phyloP scores from a whole-genome alignment of 2,113 vertebrate species.

The Corythaeola cristata region DNA sequence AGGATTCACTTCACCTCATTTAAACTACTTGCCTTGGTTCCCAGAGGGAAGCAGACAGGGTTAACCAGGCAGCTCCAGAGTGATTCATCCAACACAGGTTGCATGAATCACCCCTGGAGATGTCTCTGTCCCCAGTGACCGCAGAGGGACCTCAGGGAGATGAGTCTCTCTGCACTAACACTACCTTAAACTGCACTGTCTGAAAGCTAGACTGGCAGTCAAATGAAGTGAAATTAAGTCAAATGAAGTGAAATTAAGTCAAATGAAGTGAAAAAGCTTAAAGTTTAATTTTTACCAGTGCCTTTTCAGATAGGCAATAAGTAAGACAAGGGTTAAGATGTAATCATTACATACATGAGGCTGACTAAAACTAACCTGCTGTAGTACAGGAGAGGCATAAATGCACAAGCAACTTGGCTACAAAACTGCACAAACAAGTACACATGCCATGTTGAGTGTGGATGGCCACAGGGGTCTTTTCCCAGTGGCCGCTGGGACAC shows the following conservation, averaged over 20 bases:
- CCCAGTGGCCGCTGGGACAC: not conserved
- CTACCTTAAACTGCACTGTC: not conserved
- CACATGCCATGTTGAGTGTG: rapidly evolving
- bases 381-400: not conserved
- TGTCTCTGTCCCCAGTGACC: not conserved
- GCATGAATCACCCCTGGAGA: not conserved
- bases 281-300: not conserved
- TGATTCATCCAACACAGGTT: not conserved
- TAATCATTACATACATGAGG: not conserved
- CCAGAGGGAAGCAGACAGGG: not conserved
- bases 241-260: not conserved
- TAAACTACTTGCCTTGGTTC: not conserved
- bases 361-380: not conserved
- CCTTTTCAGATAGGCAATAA: not conserved
- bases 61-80: not conserved
- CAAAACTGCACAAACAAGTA: not conserved
- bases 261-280: not conserved
- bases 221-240: not conserved
- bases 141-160: not conserved
- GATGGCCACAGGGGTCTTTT: not conserved
- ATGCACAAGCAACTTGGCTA: not conserved
- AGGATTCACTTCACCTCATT: not conserved
- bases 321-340: not conserved
- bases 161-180: not conserved
- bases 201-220: not conserved